Percentiles rank a stretch among this genome's conserved stretches.
Evolutionary conservation across 1,140 invertebrate species (phyloP).

Genomic region (Drosophila malerkotliana): DNA sequence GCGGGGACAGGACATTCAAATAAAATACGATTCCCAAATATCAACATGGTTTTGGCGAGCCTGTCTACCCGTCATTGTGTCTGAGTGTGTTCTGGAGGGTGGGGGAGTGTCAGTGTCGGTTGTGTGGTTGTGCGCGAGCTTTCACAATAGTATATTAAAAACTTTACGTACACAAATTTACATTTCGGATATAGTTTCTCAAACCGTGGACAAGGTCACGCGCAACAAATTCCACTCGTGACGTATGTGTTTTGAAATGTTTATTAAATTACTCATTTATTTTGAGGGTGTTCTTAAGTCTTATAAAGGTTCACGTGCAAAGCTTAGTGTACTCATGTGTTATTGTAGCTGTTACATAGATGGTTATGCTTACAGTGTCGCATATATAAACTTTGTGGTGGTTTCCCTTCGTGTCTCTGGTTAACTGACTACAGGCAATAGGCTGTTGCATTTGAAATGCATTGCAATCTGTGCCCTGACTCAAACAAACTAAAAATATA

Average conservation of each 20-base stretch:
- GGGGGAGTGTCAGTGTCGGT: conserved; percentile 5
- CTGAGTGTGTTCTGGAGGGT: conserved; percentile 7
- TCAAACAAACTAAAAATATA: conserved; percentile 55
- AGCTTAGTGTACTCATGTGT: conserved; percentile 49
- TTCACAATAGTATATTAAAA: conserved; percentile 56
- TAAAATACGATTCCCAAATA: conserved; percentile 43
- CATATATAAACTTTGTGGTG: conserved; percentile 17
- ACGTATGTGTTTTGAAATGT: conserved; percentile 21
- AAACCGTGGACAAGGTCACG: conserved; percentile 23
- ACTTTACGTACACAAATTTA: conserved; percentile 44
- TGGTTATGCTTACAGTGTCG: conserved; percentile 23
- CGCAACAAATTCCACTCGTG: conserved; percentile 33
- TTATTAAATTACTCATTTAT: conserved; percentile 51
- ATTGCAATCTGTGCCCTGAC: conserved; percentile 66
- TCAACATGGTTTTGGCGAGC: conserved; percentile 30
- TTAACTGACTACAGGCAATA: conserved; percentile 51
- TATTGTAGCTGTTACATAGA: conserved; percentile 41
- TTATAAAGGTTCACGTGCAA: conserved; percentile 64
- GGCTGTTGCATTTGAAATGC: conserved; percentile 73
- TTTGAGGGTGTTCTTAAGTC: conserved; percentile 47
- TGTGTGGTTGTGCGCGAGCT: conserved; percentile 59
- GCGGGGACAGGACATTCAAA: conserved; percentile 17
- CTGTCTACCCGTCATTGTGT: neutral
- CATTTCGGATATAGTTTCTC: conserved; percentile 31
- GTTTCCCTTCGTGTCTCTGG: conserved; percentile 13